Conservation (phyloP, 2,888 invertebrate genomes). For the Tineola bisselliella region DNA sequence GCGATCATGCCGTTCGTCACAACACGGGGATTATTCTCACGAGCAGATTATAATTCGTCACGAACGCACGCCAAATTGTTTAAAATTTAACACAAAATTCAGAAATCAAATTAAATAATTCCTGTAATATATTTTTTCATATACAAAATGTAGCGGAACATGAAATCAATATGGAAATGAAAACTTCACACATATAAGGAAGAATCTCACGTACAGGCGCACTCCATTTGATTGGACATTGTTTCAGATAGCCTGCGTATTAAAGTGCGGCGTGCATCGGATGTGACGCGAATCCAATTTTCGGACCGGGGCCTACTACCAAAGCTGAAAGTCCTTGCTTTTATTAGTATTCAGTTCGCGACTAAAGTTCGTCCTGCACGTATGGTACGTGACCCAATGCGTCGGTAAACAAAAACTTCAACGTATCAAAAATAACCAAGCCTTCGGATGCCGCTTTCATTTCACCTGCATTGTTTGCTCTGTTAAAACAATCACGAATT, state of each 20-base stretch:
- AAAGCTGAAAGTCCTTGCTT: constrained; percentile 25
- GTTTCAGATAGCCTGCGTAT: constrained; percentile 34
- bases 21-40: constrained; percentile 34
- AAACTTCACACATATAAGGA: constrained; percentile 1
- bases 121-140: neutral
- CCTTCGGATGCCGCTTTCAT: neutral
- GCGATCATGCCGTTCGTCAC: constrained; percentile 28
- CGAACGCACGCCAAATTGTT: constrained; percentile 31
- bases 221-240: constrained; percentile 55
- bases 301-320: constrained; percentile 27
- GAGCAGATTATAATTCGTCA: constrained; percentile 47
- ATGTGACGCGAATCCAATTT: constrained; percentile 53
- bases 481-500: neutral
- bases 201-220: constrained; percentile 18
- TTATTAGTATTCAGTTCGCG: constrained; percentile 42
- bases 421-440: constrained; percentile 32
- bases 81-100: constrained; percentile 15
- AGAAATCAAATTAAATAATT: too few relatives aligned
- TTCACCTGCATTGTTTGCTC: neutral
- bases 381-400: constrained; percentile 41
- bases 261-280: constrained; percentile 36
- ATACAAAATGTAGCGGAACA: neutral
- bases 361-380: constrained; percentile 29
- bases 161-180: neutral
- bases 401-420: constrained; percentile 46